Conservation (phyloP, 2,888 invertebrate species). For the Heliconius ethilla region DNA sequence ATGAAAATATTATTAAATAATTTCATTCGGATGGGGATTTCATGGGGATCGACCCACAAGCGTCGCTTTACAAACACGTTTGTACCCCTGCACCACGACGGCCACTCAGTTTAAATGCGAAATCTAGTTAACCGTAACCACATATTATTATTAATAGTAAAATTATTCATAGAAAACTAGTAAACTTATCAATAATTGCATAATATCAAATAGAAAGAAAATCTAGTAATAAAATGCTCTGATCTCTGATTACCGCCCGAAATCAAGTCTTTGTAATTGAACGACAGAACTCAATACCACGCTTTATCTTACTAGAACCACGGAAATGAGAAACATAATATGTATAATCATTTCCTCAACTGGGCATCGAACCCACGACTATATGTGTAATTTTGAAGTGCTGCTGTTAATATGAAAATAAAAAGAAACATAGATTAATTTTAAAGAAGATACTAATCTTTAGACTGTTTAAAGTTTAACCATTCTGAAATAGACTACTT, state of each 20-base stretch:
- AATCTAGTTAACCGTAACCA: neutral
- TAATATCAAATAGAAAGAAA: neutral
- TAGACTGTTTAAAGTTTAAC: neutral
- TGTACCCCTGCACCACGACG: too few species aligned
- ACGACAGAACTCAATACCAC: neutral
- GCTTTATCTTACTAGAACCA: neutral
- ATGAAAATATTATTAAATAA: too few species aligned
- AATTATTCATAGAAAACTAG: neutral
- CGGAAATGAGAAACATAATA: neutral
- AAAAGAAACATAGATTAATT: neutral
- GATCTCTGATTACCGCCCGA: neutral
- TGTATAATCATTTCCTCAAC: neutral
- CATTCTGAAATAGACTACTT: neutral
- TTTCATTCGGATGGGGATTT: too few species aligned
- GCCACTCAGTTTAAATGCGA: neutral
- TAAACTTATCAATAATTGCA: neutral
- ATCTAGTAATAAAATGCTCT: neutral
- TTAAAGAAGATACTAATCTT: neutral
- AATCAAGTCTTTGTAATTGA: too few species aligned
- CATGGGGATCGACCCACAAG: too few species aligned
- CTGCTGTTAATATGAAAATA: neutral
- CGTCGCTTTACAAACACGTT: too few species aligned
- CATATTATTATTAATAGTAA: neutral
- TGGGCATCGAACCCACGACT: neutral
- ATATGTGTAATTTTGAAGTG: neutral